Base-by-base conservation (phyloP, 2,797 vertebrate genomes). In the Darevskia mixta region DNA sequence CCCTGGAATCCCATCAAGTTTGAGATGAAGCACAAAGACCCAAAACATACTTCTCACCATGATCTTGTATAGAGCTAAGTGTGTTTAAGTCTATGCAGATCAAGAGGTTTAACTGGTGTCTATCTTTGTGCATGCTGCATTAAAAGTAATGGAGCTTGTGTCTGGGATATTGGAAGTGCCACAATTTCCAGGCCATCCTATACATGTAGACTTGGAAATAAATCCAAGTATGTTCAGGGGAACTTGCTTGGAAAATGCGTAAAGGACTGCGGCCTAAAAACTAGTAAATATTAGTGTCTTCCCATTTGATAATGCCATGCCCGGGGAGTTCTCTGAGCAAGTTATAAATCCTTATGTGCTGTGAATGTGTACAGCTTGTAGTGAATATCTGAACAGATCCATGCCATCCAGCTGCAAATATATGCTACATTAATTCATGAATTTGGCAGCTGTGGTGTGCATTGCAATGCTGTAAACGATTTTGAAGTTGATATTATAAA, bases 401-500 rank as follows among this genome's bases (percentile, higher is more conserved):
- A 72, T 7, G 13, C 45, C 66, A 55, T n/a, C 23, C 32, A 86
- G 18, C 49, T 82, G 79, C 79, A 73, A 66, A 77, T 25, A 71
- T 69, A 45, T 87, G 25, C 58, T 41, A 15, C 49, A 15, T 78
- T 55, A 49, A 66, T 49, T 66, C 6, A 38, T 82, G 80, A 88
- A 78, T 45, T 82, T 82, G 64, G 79, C 38, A 73, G 69, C 8
- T 29, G n/a, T 10, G 8, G n/a, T 43, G 45, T 71, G 23, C 32
- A 32, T 29, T 66, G 27, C 38, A 78, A 72, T 72, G 25, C 13
- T 41, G 55, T 61, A 27, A 77, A 61, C 81, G 64, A 66, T 82
- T 73, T 66, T 55, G 25, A 82, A 88, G 85, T 10, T 82, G 83
- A 27, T 87, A 78, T 82, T 82, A 55, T 55, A 76, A 27, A 82